These are phyloP conservation scores for Microtus obscurus DNA, from an alignment of 2,797 vertebrate genomes.

Conservation along the genomic window DNA sequence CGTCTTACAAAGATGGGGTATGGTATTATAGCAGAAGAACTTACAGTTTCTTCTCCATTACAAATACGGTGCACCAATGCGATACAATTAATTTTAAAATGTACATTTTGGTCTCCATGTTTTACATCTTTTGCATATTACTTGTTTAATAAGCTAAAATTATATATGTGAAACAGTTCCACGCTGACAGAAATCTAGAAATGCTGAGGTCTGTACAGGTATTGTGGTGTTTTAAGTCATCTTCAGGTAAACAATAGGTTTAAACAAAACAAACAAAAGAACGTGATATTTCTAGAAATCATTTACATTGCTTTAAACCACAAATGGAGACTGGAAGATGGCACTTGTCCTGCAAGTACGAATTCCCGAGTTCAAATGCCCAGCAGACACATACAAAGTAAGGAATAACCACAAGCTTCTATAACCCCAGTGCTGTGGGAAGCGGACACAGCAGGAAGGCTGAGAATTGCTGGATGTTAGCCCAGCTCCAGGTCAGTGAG, in stretches of 20 bases:
- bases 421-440: neutral
- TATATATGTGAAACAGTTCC: neutral
- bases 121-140: slow-evolving; percentile 34
- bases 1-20: neutral
- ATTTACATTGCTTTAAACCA: neutral
- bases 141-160: neutral
- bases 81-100: slow-evolving; percentile 35
- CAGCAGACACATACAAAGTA: neutral
- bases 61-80: neutral
- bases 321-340: neutral
- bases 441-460: neutral
- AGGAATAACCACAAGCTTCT: neutral
- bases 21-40: neutral
- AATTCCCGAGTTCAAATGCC: neutral
- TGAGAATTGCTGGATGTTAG: neutral
- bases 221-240: neutral
- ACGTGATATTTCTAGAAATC: slow-evolving; percentile 28
- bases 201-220: neutral
- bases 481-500: too few relatives aligned
- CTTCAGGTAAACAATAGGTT: neutral
- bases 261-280: neutral
- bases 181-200: neutral
- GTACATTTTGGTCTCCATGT: neutral
- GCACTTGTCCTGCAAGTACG: neutral
- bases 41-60: neutral